Evolutionary conservation across 2,113 vertebrate species (phyloP).

Genomic region (Carlito syrichta): DNA sequence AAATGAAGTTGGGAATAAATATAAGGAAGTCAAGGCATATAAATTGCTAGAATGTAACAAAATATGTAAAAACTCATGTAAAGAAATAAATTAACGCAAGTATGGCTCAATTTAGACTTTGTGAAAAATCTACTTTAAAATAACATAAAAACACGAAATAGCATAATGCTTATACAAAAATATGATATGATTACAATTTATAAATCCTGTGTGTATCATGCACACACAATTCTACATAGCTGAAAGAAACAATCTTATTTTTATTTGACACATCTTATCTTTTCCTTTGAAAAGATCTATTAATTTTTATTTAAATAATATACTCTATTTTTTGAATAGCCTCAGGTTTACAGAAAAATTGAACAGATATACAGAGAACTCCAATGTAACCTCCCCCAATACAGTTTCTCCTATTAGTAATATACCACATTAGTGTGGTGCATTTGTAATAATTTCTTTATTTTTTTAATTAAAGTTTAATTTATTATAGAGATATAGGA

Average conservation of each 20-base stretch:
- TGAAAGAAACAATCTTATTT: no score
- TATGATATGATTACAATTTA: neutral
- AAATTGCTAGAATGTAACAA: neutral
- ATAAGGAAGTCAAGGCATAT: neutral
- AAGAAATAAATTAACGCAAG: neutral
- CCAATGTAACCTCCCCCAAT: neutral
- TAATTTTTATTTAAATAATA: neutral
- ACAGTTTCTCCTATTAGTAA: neutral
- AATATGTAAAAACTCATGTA: neutral
- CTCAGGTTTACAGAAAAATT: neutral
- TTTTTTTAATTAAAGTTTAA: no score
- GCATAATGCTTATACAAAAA: neutral
- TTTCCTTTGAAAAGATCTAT: neutral
- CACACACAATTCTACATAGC: neutral
- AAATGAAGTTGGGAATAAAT: neutral
- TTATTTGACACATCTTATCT: neutral
- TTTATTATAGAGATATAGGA: no score
- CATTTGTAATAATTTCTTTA: neutral
- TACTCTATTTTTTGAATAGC: neutral
- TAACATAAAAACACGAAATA: neutral
- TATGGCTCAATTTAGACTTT: neutral
- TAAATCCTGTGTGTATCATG: neutral
- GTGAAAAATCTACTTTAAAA: neutral
- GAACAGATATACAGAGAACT: neutral
- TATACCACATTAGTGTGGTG: neutral